Evolutionary conservation across 2,113 vertebrate species (phyloP).

Genomic region (Ctenodactylus gundi): DNA sequence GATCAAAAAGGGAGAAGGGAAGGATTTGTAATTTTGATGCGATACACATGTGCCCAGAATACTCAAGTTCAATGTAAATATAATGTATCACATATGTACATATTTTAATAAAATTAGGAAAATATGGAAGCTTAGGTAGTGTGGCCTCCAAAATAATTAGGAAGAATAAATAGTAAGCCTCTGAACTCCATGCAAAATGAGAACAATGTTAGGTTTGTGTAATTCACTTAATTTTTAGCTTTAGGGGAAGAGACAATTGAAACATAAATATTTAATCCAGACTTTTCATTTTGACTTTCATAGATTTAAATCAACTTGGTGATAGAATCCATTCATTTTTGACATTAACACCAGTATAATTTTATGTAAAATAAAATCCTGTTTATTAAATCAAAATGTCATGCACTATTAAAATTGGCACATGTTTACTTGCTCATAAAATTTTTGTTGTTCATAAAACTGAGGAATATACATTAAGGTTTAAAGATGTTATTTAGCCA

Average conservation of each 20-base stretch:
- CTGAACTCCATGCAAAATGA: not conserved
- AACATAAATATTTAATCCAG: slow-evolving; percentile 33
- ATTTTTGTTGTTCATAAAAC: not conserved
- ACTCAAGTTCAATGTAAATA: too few species aligned
- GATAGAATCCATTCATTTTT: slow-evolving; percentile 5
- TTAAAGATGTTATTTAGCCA: not conserved
- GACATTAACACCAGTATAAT: not conserved
- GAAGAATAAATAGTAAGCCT: not conserved
- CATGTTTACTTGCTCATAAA: not conserved
- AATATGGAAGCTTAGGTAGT: not conserved
- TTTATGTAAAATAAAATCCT: not conserved
- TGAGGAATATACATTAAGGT: not conserved
- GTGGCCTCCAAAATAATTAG: not conserved
- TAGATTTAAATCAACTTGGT: not conserved
- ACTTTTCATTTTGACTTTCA: not conserved
- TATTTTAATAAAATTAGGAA: too few species aligned
- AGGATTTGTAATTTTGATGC: too few species aligned
- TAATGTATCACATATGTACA: too few species aligned
- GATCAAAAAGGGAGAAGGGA: too few species aligned
- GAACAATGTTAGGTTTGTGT: not conserved
- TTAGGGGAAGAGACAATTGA: not conserved
- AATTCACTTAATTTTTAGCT: not conserved
- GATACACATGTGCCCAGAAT: too few species aligned
- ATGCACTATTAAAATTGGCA: not conserved
- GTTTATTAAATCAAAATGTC: not conserved